Evolutionary conservation across 2,113 vertebrate species (phyloP).

Genomic region (Elachura formosa): DNA sequence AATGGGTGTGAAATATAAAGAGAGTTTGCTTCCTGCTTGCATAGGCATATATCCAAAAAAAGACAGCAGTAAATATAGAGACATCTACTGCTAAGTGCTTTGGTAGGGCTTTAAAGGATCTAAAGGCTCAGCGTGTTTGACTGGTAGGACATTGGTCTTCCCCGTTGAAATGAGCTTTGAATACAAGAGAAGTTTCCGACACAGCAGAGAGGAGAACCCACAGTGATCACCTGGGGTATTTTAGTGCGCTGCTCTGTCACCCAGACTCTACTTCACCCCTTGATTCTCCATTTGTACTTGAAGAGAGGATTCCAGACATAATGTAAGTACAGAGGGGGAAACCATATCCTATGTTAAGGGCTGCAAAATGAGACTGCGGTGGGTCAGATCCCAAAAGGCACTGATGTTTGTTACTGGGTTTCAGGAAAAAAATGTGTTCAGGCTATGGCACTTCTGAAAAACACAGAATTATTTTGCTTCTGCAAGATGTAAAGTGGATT

Average conservation of each 20-base stretch:
- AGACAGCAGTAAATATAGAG: conserved; percentile 10
- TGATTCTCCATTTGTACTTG: neutral
- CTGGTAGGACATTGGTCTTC: neutral
- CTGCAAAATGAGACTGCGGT: neutral
- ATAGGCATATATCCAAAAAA: neutral
- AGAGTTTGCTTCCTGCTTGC: conserved; percentile 3
- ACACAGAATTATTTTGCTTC: neutral
- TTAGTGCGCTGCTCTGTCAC: neutral
- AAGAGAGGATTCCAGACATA: neutral
- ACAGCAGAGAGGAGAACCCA: conserved; percentile 15
- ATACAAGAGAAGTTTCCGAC: neutral
- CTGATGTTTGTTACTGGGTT: neutral
- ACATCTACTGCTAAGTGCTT: neutral
- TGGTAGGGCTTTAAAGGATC: conserved; percentile 1
- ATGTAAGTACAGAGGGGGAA: conserved; percentile 56
- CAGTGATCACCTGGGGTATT: neutral
- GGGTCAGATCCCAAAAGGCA: neutral
- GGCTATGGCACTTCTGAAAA: neutral
- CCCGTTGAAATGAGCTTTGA: neutral
- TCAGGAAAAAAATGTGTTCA: neutral
- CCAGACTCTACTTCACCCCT: neutral
- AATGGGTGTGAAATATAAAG: conserved; percentile 2
- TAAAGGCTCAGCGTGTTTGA: neutral
- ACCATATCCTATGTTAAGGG: neutral
- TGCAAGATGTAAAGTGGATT: neutral